Percentiles rank a stretch among this genome's conserved stretches.
Conservation (phyloP, 2,888 invertebrate genomes). For the Idaea dimidiata region DNA sequence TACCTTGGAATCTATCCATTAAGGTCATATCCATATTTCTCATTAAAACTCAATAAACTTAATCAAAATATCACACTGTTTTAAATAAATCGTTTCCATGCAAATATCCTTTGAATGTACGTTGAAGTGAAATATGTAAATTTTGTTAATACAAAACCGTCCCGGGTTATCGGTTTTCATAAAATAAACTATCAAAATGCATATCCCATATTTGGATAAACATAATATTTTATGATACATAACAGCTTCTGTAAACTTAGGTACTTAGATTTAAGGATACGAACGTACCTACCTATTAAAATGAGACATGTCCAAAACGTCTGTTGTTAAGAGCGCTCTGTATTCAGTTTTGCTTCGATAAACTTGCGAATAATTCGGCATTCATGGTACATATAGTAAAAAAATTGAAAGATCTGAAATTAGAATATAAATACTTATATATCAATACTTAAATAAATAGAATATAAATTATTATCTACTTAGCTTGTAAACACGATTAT, state of each 20-base stretch:
- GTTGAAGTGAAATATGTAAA: conserved; percentile 39
- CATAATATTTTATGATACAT: neutral
- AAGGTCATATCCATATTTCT: neutral
- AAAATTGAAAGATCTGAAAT: too few species aligned
- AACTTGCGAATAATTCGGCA: too few species aligned
- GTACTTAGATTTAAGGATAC: neutral
- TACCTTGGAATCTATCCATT: neutral
- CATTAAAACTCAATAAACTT: conserved; percentile 17
- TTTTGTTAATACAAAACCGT: conserved; percentile 39
- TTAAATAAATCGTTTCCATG: conserved; percentile 44
- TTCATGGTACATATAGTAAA: too few species aligned
- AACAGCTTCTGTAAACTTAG: neutral
- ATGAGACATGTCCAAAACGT: neutral
- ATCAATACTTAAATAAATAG: too few species aligned
- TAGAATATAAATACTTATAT: too few species aligned
- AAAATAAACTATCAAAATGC: conserved; percentile 10
- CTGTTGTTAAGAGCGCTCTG: neutral
- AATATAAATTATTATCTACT: too few species aligned
- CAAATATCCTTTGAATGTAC: conserved; percentile 38
- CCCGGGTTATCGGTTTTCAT: conserved; percentile 25
- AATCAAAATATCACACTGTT: conserved; percentile 30
- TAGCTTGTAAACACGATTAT: too few species aligned
- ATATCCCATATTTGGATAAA: conserved; percentile 1
- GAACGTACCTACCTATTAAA: neutral
- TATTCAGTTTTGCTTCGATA: too few species aligned